Base-by-base conservation (phyloP, 2,888 invertebrate species). In the Agonopterix arenella region DNA sequence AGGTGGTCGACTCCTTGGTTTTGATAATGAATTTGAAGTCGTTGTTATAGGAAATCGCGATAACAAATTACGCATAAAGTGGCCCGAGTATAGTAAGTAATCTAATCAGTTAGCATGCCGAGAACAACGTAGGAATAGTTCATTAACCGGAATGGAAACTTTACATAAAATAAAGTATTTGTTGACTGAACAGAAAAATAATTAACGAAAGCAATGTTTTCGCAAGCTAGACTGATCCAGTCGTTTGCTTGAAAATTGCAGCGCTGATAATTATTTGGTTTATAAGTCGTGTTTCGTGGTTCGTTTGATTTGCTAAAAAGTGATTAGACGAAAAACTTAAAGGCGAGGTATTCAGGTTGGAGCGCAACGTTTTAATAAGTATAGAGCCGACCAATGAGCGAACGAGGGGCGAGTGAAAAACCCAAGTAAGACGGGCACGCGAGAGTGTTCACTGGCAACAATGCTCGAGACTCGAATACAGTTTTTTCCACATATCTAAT, bases 401-500 rank as follows among this genome's bases (percentile, higher is more conserved):
- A 62, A 58, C 64, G 58, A 59, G 60, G 53, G 60, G 60, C 66
- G 59, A 67, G 65, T 69, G 66, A 75, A 76, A 76, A 76, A 72
- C 66, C 67, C 68, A 61, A 68, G 66, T 64, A 68, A 68, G 69
- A 64, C 68, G 63, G 62, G 65, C 68, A 70, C 67, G 61, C 61
- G 56, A 68, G 65, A 64, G 61, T 69, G 68, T 65, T 73, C 66
- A 72, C 71, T 72, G 70, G 73, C 73, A 75, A 83, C 76, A 78
- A 80, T 76, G 73, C 70, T 68, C 76, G 73, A 73, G 69, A 72
- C 73, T 75, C 61, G 70, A 76, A 78, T 77, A 70, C 68, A 66
- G 60, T 64, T 80, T 73, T 77, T 76, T 72, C 68, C 67, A 69
- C 68, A 71, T 70, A 70, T 76, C 79, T 81, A 84, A 84, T 86